A percentile compares a stretch with the other conserved stretches of the same genome.
phyloP scores from a whole-genome alignment of 2,797 vertebrate species.

The Falco biarmicus region DNA sequence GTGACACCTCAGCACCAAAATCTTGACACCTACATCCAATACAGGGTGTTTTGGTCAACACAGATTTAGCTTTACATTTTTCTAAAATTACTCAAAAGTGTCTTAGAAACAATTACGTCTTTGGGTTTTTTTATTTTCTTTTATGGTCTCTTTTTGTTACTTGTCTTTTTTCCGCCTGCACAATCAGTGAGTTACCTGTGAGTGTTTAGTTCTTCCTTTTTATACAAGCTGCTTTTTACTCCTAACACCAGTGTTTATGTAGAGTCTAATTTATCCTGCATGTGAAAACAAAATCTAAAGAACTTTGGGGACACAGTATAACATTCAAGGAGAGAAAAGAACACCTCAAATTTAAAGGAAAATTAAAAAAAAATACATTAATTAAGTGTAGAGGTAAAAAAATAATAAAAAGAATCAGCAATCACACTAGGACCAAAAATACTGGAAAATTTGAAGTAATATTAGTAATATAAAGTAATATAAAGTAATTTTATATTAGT shows the following conservation, averaged over 20 bases:
- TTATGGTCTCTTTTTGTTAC: neutral
- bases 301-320: neutral
- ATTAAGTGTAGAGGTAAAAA: neutral
- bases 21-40: neutral
- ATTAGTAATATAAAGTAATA: no score
- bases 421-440: neutral
- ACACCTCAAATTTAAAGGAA: neutral
- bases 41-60: neutral
- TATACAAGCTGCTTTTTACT: neutral
- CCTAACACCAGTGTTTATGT: neutral
- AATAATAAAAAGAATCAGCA: fast-evolving
- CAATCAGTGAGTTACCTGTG: neutral
- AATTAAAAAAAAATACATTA: neutral
- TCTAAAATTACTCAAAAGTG: neutral
- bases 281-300: neutral
- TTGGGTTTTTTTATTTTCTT: neutral
- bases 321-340: neutral
- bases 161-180: neutral
- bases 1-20: neutral
- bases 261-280: neutral
- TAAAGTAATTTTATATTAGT: no score
- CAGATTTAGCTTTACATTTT: neutral
- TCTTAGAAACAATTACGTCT: neutral
- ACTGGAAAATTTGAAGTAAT: no score
- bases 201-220: neutral